Base-by-base conservation (phyloP, 2,888 invertebrate species). In the Leucophenga montana region DNA sequence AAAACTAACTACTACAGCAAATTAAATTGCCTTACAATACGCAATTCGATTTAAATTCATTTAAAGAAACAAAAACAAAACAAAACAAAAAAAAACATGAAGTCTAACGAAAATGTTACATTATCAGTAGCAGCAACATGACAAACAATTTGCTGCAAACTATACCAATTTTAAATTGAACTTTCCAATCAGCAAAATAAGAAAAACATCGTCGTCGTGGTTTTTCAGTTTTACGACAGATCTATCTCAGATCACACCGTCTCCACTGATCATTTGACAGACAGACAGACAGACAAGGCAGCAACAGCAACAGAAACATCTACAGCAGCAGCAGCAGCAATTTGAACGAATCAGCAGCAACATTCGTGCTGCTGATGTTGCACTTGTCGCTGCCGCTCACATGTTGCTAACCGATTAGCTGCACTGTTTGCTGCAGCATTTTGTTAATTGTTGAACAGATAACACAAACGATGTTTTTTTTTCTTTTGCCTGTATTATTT, bases 381-480 rank as follows among this genome's bases (percentile, higher is more conserved):
- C 75, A 82, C 84, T 82, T 80, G 80, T 53, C 27, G 65, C 78
- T 72, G 80, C 76, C 73, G 75, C 75, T 72, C 74, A 70, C 75
- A 74, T 69, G 46, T 64, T 71, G 50, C 57, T 39, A 54, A 61
- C 62, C 59, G 50, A 48, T 64, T 65, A 53, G 53, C 48, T 59
- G 9, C 50, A 22, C 65, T 20, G 16, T 53, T 73, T 73, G 75
- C 39, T 76, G 74, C 77, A 78, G 77, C 84, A 74, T 76, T 79
- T 78, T 80, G 77, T 78, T 85, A 83, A 85, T 85, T 85, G 85
- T 85, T 80, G 77, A 82, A 80, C 85, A 82, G 81, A 85, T 85
- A 57, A 46, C 59, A 54, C 65, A 74, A 74, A 50, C 62, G 16
- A 69, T 72, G 27, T 50, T 48, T 65, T 54, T n/a, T n/a, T n/a